Evolutionary conservation across 2,113 vertebrate genomes (phyloP).

Genomic region (Brachirus orientalis): DNA sequence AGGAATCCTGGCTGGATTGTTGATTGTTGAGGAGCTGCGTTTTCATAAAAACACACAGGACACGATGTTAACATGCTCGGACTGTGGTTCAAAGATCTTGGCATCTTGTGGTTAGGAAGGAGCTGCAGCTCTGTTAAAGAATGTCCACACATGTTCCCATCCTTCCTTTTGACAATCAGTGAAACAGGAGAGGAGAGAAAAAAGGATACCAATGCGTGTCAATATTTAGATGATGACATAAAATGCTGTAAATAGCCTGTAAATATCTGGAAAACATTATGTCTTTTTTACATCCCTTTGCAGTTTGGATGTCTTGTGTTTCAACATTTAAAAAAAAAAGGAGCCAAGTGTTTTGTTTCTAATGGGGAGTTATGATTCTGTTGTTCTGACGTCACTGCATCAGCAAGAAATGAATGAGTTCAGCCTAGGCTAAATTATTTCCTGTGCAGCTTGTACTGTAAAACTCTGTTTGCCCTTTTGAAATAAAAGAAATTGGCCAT

Average conservation of each 20-base stretch:
- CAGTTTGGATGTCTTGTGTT: constrained; percentile 80
- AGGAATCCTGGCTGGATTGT: constrained; percentile 66
- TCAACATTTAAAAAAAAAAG: constrained; percentile 57
- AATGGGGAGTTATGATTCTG: constrained; percentile 66
- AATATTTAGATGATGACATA: constrained; percentile 70
- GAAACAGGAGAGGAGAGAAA: constrained; percentile 67
- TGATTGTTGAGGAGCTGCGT: constrained; percentile 73
- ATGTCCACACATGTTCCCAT: constrained; percentile 78
- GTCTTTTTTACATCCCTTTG: constrained; percentile 80
- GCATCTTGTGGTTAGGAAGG: constrained; percentile 51
- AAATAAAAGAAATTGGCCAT: constrained; percentile 79
- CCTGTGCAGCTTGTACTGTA: constrained; percentile 82
- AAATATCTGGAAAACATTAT: constrained; percentile 80
- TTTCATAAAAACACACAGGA: constrained; percentile 48
- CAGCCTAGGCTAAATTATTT: constrained; percentile 78
- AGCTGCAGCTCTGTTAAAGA: constrained; percentile 66
- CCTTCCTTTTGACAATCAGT: constrained; percentile 82
- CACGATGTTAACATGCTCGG: constrained; percentile 41
- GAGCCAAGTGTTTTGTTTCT: constrained; percentile 77
- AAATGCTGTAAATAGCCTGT: constrained; percentile 78
- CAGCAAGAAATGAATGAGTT: constrained; percentile 76
- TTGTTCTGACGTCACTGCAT: constrained; percentile 77
- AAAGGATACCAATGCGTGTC: constrained; percentile 76
- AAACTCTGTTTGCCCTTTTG: constrained; percentile 80
- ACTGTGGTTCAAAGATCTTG: constrained; percentile 50